These are phyloP conservation scores for Garra rufa DNA, from an alignment of 2,113 vertebrate genomes.

Conservation along the genomic window DNA sequence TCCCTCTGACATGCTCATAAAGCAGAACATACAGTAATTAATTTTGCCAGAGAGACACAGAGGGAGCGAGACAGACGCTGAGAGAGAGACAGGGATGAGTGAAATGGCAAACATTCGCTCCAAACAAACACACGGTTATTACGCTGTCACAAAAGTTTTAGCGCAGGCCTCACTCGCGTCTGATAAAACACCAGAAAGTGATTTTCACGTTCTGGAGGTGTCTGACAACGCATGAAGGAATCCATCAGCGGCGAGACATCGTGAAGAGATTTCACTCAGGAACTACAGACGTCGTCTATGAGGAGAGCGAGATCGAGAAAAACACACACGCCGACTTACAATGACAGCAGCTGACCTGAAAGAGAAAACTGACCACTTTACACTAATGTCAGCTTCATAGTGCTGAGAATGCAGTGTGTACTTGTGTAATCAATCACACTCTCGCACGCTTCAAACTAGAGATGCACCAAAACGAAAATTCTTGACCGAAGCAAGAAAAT, in stretches of 20 bases:
- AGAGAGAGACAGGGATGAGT: conserved; percentile 27
- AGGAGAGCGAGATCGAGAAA: background rate
- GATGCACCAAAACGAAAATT: no score
- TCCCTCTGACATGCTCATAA: conserved; percentile 79
- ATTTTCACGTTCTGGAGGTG: background rate
- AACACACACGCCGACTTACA: background rate
- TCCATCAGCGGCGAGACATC: background rate
- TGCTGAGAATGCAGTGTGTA: background rate
- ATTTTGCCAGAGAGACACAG: conserved; percentile 74
- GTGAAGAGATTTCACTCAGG: background rate
- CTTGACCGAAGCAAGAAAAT: no score
- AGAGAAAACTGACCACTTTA: background rate
- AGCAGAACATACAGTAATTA: conserved; percentile 87
- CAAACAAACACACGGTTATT: conserved; percentile 61
- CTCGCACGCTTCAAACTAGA: no score
- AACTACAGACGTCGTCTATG: background rate
- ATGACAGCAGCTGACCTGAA: background rate
- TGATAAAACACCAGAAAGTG: conserved; percentile 58
- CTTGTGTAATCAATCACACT: background rate
- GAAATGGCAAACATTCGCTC: conserved; percentile 13
- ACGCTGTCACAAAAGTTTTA: conserved; percentile 63
- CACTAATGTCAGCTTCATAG: background rate
- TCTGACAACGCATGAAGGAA: background rate
- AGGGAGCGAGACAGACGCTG: conserved; percentile 23
- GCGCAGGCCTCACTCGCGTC: conserved; percentile 63